Percentiles rank a stretch among this genome's conserved stretches.
phyloP scores from a whole-genome alignment of 1,140 invertebrate species.

The Mamestra configurata region DNA sequence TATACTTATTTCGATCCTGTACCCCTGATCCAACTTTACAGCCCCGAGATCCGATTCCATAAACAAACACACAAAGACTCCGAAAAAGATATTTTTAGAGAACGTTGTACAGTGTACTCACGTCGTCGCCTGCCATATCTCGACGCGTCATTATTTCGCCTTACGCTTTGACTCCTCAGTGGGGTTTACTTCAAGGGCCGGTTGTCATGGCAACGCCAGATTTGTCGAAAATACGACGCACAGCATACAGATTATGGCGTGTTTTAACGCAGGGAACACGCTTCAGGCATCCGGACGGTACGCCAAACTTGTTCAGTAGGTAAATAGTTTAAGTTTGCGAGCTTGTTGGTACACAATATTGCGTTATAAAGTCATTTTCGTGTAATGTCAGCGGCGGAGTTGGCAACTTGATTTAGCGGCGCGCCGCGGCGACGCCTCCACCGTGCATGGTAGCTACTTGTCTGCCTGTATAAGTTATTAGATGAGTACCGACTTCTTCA shows the following conservation, averaged over 20 bases:
- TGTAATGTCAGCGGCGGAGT: constrained; percentile 64
- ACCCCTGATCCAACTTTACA: constrained; percentile 25
- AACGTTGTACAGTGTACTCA: constrained; percentile 33
- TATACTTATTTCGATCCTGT: constrained; percentile 17
- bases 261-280: constrained; percentile 70
- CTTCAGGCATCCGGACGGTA: constrained; percentile 73
- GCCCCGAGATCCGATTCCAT: constrained; percentile 37
- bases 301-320: constrained; percentile 75
- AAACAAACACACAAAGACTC: constrained; percentile 42
- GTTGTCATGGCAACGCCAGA: constrained; percentile 75
- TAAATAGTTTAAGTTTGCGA: constrained; percentile 80
- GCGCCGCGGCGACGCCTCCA: constrained; percentile 8
- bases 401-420: constrained; percentile 65
- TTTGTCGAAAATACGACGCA: constrained; percentile 71
- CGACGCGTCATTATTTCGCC: constrained; percentile 75
- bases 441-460: constrained; percentile 1
- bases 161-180: constrained; percentile 69
- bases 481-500: constrained; percentile 9
- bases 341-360: constrained; percentile 69
- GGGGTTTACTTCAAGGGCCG: constrained; percentile 62
- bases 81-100: constrained; percentile 30
- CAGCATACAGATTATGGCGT: constrained; percentile 72
- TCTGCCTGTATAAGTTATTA: constrained; percentile 42
- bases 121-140: constrained; percentile 67
- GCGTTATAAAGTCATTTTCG: constrained; percentile 73